Percentiles rank a stretch among this genome's conserved stretches.
Conservation (phyloP, 2,113 vertebrate species). For the Rhagologus leucostigma region DNA sequence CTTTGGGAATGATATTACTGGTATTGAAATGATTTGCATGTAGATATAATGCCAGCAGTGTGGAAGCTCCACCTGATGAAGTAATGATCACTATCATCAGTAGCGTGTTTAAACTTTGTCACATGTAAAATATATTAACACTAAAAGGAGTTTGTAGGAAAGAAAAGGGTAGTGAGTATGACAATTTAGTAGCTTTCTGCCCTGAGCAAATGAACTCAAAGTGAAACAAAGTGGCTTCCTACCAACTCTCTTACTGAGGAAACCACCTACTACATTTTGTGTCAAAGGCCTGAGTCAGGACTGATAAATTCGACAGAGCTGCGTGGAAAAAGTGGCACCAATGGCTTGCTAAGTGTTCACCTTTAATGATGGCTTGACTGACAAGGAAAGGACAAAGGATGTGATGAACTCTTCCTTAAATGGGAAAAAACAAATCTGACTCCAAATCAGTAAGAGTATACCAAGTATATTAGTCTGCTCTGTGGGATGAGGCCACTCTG, state of each 20-base stretch:
- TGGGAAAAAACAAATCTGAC: not conserved
- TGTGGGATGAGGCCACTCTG: not conserved
- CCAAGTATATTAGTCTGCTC: not conserved
- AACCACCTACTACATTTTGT: not conserved
- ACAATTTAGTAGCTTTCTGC: not conserved
- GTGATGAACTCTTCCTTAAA: not conserved
- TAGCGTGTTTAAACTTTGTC: not conserved
- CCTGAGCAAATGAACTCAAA: not conserved
- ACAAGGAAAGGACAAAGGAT: not conserved
- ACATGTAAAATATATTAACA: not conserved
- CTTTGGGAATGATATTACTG: not conserved
- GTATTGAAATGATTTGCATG: not conserved
- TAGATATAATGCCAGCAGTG: not conserved
- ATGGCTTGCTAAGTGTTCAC: not conserved
- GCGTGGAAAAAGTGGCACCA: not conserved
- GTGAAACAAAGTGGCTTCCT: not conserved
- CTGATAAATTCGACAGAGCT: not conserved
- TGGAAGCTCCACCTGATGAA: not conserved
- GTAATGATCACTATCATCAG: not conserved
- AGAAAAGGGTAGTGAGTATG: not conserved
- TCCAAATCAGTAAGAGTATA: not conserved
- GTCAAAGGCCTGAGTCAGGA: not conserved
- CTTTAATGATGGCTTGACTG: not conserved
- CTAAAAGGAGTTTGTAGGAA: not conserved
- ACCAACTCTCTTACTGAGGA: not conserved